These are phyloP conservation scores for Rhodophaea formosa DNA, from an alignment of 2,888 invertebrate species.

Conservation along the genomic window DNA sequence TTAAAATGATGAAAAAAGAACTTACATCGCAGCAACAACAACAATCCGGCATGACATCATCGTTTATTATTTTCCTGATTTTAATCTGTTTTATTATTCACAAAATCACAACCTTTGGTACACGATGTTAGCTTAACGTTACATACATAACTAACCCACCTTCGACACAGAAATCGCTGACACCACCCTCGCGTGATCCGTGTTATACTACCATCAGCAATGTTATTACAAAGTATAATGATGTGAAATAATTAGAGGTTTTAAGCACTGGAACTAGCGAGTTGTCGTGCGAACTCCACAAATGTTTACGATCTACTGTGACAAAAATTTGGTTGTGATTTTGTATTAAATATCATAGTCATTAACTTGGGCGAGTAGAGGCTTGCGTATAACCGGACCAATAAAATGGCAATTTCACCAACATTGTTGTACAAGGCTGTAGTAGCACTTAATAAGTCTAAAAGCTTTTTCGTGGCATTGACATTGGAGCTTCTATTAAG, in stretches of 20 bases:
- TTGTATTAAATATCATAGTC: constrained; percentile 23
- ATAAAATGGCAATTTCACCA: constrained; percentile 26
- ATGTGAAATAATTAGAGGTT: constrained; percentile 16
- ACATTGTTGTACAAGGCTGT: constrained; percentile 24
- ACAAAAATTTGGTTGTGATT: constrained; percentile 39
- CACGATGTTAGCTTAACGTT: not conserved
- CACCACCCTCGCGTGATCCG: constrained; percentile 28
- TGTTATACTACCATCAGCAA: constrained; percentile 23
- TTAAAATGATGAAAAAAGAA: too few species aligned
- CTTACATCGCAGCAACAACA: constrained; percentile 13
- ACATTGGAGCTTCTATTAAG: not conserved
- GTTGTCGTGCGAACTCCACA: constrained; percentile 53
- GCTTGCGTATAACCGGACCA: constrained; percentile 26
- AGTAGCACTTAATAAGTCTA: constrained; percentile 30
- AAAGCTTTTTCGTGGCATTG: constrained; percentile 28
- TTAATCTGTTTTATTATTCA: constrained; percentile 4
- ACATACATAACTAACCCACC: constrained; percentile 31
- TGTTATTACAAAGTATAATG: constrained; percentile 20
- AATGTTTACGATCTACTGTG: constrained; percentile 55
- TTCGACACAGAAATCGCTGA: constrained; percentile 26
- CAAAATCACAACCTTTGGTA: not conserved
- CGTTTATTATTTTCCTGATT: constrained; percentile 8
- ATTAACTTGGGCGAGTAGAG: constrained; percentile 32
- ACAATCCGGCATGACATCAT: constrained; percentile 16
- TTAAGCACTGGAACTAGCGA: not conserved